These are phyloP conservation scores for Conger conger DNA, from an alignment of 2,113 vertebrate species.

Conservation along the genomic window DNA sequence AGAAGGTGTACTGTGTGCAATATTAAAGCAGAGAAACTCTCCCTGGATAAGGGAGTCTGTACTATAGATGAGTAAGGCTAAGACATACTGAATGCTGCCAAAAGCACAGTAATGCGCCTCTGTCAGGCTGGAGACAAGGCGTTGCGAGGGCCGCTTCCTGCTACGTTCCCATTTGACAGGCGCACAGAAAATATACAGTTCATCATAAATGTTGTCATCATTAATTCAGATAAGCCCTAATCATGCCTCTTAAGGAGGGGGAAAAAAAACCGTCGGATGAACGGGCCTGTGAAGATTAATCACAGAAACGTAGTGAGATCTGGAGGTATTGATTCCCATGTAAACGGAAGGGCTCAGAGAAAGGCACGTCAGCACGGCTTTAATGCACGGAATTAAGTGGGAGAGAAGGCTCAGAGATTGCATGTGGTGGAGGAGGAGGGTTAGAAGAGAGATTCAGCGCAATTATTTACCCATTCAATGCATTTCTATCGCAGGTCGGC, in stretches of 20 bases:
- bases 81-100: neutral
- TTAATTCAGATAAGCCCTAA: constrained; percentile 31
- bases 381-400: constrained; percentile 15
- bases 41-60: neutral
- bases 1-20: neutral
- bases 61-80: neutral
- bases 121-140: neutral
- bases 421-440: neutral
- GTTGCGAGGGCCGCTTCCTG: neutral
- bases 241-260: constrained; percentile 19
- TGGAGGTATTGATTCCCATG: constrained; percentile 36
- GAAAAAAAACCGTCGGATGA: constrained; percentile 2
- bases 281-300: constrained; percentile 39
- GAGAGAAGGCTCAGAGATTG: neutral
- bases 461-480: constrained; percentile 4
- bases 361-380: constrained; percentile 23
- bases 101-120: neutral
- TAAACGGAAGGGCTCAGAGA: constrained; percentile 36
- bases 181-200: neutral
- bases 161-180: neutral
- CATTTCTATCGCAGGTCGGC: neutral
- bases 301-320: constrained; percentile 36
- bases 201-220: constrained; percentile 22
- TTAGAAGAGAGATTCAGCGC: neutral
- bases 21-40: neutral